Percentiles rank a stretch among this genome's conserved stretches.
Conservation (phyloP, 2,888 invertebrate species). For the Eugnorisma glareosa region DNA sequence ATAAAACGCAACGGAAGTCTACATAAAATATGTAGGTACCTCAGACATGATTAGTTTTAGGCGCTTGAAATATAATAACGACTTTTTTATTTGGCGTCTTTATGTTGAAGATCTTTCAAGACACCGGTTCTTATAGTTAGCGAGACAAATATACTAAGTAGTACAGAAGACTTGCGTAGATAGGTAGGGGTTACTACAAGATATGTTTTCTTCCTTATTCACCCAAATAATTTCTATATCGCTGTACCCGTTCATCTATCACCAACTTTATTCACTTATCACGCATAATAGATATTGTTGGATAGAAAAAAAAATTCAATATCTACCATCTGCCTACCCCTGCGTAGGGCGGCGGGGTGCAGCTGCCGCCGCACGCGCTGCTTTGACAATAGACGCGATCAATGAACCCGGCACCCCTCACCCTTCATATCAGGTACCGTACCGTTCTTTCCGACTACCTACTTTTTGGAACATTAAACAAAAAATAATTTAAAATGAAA, state of each 20-base stretch:
- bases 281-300: conserved; percentile 70
- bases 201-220: not conserved
- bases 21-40: conserved; percentile 1
- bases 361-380: conserved; percentile 89
- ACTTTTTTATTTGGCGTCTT: not conserved
- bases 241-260: conserved; percentile 56
- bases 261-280: conserved; percentile 61
- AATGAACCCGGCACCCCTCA: conserved; percentile 87
- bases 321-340: conserved; percentile 84
- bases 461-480: conserved; percentile 46
- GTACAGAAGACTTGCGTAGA: not conserved
- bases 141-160: not conserved
- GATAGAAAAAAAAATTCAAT: conserved; percentile 70
- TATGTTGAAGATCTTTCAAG: not conserved
- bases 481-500: conserved; percentile 30
- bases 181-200: not conserved
- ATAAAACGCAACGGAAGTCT: conserved; percentile 15
- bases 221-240: conserved; percentile 55
- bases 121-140: not conserved
- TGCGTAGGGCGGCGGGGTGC: conserved; percentile 78
- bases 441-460: conserved; percentile 68
- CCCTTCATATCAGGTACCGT: conserved; percentile 76
- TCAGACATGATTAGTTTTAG: conserved; percentile 16
- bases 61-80: not conserved
- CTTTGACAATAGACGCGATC: conserved; percentile 85